Evolutionary conservation across 2,888 invertebrate species (phyloP), one percentile per base, ranked within the genome.

Genomic region (Tricholauxania praeusta): DNA sequence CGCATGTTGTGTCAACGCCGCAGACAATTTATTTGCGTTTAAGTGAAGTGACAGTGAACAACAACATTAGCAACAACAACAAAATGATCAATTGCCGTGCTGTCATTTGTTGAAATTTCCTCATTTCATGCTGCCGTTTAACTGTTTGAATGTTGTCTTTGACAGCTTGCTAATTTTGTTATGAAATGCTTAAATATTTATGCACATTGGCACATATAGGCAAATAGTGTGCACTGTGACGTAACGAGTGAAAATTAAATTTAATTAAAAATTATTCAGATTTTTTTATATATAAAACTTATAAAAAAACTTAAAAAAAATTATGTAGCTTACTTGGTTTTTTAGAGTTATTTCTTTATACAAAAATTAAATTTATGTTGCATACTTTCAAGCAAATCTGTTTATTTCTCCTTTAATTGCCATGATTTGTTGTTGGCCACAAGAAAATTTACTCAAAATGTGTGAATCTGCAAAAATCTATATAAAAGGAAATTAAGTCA

Each of bases 401-500:
- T 39, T 39, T 10, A 39, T 28, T 28, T 28, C 28, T 2, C 4
- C 28, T 28, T 28, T 28, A 5, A 39, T 8, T 0, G 10, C 39
- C 7, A 39, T 6, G 39, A 39, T 39, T 39, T 17, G 49, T 22
- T 10, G 55, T 12, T 17, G 55, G 1, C 7, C 22, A 17, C 17
- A 28, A 59, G 59, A 10, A 12, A 15, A 28, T 32, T 32, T 22
- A 15, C 28, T 17, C 55, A 55, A 55, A 55, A 39, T 39, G 59
- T 60, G 28, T 60, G 59, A 60, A 60, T 60, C 59, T 60, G 59
- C 28, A 28, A 32, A 60, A 60, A 60, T 60, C 59, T 60, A 32
- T 22, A 60, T 60, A 60, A 60, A 51, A 70, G 70, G 70, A 70
- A 84, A 84, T 84, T 82, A 83, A 83, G 82, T 84, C 80, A 84